Conservation (phyloP, 2,797 vertebrate genomes). For the Garrulus glandarius region DNA sequence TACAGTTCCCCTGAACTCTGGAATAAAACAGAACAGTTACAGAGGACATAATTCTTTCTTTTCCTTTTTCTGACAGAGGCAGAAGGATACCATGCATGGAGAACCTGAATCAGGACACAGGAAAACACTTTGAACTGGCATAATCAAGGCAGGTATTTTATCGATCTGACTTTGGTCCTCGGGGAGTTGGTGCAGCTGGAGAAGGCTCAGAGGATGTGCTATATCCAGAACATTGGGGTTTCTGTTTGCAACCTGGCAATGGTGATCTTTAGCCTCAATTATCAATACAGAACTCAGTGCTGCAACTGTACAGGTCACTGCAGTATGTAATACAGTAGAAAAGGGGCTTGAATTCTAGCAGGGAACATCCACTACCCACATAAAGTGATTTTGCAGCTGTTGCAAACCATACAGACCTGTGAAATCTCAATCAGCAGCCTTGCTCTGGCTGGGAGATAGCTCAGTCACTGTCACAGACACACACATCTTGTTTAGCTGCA, state of each 20-base stretch:
- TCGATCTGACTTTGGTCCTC: not conserved
- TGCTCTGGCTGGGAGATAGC: not conserved
- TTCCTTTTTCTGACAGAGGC: not conserved
- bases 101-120: not conserved
- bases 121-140: not conserved
- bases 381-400: not conserved
- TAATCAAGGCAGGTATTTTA: not conserved
- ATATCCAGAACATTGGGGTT: not conserved
- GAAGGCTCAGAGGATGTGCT: not conserved
- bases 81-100: not conserved
- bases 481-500: not conserved
- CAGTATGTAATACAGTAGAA: not conserved
- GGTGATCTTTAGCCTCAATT: not conserved
- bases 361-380: not conserved
- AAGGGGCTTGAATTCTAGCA: not conserved
- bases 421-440: not conserved
- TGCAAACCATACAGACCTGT: not conserved
- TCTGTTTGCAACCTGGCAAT: not conserved
- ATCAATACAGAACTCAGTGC: not conserved
- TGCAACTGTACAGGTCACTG: not conserved
- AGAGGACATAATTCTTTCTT: not conserved
- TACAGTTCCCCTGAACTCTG: not conserved
- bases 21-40: not conserved
- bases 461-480: not conserved
- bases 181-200: not conserved